A percentile compares a stretch with the other conserved stretches of the same genome.
Conservation (phyloP, 2,888 invertebrate genomes). For the Crepidodera aurea region DNA sequence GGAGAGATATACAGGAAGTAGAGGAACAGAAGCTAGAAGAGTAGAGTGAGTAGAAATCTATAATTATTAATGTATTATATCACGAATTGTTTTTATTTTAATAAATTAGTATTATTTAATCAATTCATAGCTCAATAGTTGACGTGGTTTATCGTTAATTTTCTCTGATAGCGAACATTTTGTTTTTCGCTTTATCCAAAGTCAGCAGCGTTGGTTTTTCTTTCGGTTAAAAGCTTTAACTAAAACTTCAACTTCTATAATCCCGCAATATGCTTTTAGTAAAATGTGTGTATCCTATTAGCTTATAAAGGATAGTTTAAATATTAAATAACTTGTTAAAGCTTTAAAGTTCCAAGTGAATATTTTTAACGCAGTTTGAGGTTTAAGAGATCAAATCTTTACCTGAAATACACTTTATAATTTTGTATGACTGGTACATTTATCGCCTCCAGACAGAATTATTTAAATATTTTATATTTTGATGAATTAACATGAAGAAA, state of each 20-base stretch:
- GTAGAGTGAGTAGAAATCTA: no score
- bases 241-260: slow-evolving; percentile 8
- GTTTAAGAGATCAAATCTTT: background rate
- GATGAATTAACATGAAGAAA: no score
- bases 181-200: background rate
- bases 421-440: background rate
- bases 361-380: background rate
- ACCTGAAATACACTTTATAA: background rate
- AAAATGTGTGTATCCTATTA: slow-evolving; percentile 23
- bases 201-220: background rate
- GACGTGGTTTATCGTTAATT: background rate
- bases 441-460: background rate
- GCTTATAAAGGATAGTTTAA: slow-evolving; percentile 18
- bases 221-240: slow-evolving; percentile 1
- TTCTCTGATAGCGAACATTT: background rate
- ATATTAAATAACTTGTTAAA: slow-evolving; percentile 17
- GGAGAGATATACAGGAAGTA: no score
- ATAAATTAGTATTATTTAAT: slow-evolving; percentile 1
- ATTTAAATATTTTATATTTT: no score
- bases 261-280: slow-evolving; percentile 24
- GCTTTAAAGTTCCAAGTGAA: slow-evolving; percentile 5
- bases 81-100: background rate
- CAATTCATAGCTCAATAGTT: background rate
- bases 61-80: background rate
- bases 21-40: no score